Evolutionary conservation across 2,113 vertebrate species (phyloP).

Genomic region (Martes martes): DNA sequence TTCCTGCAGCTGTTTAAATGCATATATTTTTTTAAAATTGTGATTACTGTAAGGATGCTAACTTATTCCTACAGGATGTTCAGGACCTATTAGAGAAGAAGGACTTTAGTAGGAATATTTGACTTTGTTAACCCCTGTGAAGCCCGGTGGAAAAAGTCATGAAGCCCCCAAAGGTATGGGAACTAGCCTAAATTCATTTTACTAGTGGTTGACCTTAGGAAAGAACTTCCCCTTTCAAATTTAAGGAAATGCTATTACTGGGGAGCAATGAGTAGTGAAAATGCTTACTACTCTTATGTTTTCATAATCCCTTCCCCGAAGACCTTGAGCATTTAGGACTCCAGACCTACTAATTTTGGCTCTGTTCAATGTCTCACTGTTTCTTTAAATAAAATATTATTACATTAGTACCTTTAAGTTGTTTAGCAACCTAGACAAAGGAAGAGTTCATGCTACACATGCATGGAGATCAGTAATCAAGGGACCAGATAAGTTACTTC

Average conservation of each 20-base stretch:
- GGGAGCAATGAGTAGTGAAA: not conserved
- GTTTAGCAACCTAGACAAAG: not conserved
- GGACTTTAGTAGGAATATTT: not conserved
- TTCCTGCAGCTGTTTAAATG: slow-evolving; percentile 3
- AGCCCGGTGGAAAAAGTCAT: not conserved
- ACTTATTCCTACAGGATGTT: not conserved
- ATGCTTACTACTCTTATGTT: not conserved
- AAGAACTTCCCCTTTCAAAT: not conserved
- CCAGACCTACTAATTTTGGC: not conserved
- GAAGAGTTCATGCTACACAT: not conserved
- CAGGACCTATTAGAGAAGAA: not conserved
- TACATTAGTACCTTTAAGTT: not conserved
- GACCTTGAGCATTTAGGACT: not conserved
- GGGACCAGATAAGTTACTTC: not conserved
- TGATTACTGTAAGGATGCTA: not conserved
- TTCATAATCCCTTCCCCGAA: not conserved
- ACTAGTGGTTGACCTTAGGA: not conserved
- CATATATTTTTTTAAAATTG: not conserved
- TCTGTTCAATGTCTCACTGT: not conserved
- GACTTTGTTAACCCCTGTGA: not conserved
- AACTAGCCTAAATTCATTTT: slow-evolving; percentile 15
- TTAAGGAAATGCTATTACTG: not conserved
- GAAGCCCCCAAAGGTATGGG: not conserved
- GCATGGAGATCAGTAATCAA: not conserved
- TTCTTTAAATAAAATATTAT: not conserved